Conservation (phyloP, 2,113 vertebrate species). For the Cnemophilus loriae region DNA sequence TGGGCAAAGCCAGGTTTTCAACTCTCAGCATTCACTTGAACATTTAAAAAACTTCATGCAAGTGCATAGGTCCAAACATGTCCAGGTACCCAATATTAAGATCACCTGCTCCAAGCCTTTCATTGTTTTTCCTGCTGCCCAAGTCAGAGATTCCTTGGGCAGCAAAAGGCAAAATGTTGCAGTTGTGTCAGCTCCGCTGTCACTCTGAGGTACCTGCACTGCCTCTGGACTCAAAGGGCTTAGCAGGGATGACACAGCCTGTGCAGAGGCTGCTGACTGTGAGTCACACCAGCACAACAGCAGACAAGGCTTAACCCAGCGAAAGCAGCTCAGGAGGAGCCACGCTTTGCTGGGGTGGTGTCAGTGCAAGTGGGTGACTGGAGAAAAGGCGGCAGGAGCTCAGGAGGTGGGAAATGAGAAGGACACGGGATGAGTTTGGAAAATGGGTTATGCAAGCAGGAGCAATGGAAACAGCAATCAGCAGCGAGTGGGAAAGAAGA, state of each 20-base stretch:
- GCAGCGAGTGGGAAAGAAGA: neutral
- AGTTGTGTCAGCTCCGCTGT: neutral
- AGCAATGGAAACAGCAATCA: neutral
- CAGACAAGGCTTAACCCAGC: neutral
- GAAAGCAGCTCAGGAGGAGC: neutral
- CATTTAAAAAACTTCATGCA: neutral
- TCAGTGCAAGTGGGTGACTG: neutral
- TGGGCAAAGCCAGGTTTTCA: neutral
- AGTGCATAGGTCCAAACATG: neutral
- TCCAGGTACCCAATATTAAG: neutral
- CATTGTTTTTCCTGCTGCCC: neutral
- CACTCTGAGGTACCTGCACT: neutral
- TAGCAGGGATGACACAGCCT: neutral
- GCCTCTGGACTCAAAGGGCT: neutral
- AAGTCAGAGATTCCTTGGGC: neutral
- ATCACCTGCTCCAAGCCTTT: rapidly evolving
- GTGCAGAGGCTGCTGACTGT: neutral
- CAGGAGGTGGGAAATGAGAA: neutral
- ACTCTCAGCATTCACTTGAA: neutral
- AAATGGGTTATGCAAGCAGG: neutral
- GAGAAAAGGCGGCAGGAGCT: neutral
- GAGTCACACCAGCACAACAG: neutral
- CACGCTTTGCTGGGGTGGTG: neutral
- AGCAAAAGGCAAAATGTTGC: neutral
- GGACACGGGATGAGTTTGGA: neutral